Percentiles rank a stretch among this genome's conserved stretches.
These are phyloP conservation scores for Motacilla tschutschensis DNA, from an alignment of 2,113 vertebrate species.

Conservation along the genomic window DNA sequence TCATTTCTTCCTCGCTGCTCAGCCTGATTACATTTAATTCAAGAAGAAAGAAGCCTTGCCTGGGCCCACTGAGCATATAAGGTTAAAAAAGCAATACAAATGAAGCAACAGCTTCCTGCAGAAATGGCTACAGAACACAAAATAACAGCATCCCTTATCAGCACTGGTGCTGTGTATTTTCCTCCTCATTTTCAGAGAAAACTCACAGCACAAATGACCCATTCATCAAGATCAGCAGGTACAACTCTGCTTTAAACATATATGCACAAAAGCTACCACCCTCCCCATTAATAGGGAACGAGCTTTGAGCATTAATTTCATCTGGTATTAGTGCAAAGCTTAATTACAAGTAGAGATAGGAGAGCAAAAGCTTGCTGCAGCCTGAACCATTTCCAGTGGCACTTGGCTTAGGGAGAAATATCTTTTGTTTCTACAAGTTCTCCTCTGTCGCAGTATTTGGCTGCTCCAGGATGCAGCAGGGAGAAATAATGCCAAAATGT, in stretches of 20 bases:
- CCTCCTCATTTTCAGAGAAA: slow-evolving; percentile 43
- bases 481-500: background rate
- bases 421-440: background rate
- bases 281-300: background rate
- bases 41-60: slow-evolving; percentile 49
- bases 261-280: background rate
- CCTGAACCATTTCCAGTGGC: background rate
- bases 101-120: slow-evolving; percentile 22
- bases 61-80: slow-evolving; percentile 51
- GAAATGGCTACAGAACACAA: slow-evolving; percentile 22
- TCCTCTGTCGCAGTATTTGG: background rate
- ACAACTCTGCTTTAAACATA: slow-evolving; percentile 28
- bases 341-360: slow-evolving; percentile 15
- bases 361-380: slow-evolving; percentile 13
- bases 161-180: background rate
- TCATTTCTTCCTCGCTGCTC: slow-evolving; percentile 65
- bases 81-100: slow-evolving; percentile 69
- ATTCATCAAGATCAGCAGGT: slow-evolving; percentile 58
- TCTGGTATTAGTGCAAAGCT: slow-evolving; percentile 20
- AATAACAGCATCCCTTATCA: slow-evolving; percentile 43
- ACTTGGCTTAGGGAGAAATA: background rate
- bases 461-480: background rate
- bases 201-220: slow-evolving; percentile 24
- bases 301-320: slow-evolving; percentile 27
- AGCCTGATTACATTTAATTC: slow-evolving; percentile 68